Evolutionary conservation across 2,888 invertebrate genomes (phyloP).

Genomic region (Cataglyphis livida): DNA sequence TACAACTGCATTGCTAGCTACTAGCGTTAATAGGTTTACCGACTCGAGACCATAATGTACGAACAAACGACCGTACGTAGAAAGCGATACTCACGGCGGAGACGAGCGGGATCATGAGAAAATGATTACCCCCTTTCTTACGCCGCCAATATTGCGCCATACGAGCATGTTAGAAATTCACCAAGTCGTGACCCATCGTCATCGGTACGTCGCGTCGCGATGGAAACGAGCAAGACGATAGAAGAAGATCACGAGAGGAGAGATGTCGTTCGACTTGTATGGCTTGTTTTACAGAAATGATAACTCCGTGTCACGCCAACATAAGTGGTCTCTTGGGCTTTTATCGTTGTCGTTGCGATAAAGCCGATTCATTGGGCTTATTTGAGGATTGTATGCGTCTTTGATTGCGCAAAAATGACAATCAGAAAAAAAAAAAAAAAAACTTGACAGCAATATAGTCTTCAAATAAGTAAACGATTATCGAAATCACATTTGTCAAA

Average conservation of each 20-base stretch:
- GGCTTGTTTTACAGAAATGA: conserved; percentile 33
- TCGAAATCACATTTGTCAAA: not conserved
- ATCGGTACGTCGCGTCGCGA: conserved; percentile 43
- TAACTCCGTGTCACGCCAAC: conserved; percentile 24
- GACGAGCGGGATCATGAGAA: conserved; percentile 73
- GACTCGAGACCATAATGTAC: not conserved
- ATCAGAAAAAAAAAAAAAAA: not conserved
- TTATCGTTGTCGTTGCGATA: conserved; percentile 39
- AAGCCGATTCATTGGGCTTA: conserved; percentile 30
- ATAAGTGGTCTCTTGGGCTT: conserved; percentile 5
- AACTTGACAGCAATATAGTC: not conserved
- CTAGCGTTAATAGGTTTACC: conserved; percentile 63
- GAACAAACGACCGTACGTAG: conserved; percentile 51
- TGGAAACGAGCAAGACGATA: conserved; percentile 22
- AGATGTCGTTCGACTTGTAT: conserved; percentile 28
- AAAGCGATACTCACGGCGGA: conserved; percentile 59
- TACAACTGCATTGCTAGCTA: conserved; percentile 38
- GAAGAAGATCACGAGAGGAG: conserved; percentile 17
- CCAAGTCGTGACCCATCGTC: conserved; percentile 66
- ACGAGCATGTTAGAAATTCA: conserved; percentile 47
- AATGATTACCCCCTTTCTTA: conserved; percentile 73
- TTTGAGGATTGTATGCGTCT: not conserved
- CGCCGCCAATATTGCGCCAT: conserved; percentile 48
- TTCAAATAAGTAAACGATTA: not conserved
- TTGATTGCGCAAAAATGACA: conserved; percentile 4